These are phyloP conservation scores for Cataglyphis albicans DNA, from an alignment of 2,888 invertebrate species.

Conservation along the genomic window DNA sequence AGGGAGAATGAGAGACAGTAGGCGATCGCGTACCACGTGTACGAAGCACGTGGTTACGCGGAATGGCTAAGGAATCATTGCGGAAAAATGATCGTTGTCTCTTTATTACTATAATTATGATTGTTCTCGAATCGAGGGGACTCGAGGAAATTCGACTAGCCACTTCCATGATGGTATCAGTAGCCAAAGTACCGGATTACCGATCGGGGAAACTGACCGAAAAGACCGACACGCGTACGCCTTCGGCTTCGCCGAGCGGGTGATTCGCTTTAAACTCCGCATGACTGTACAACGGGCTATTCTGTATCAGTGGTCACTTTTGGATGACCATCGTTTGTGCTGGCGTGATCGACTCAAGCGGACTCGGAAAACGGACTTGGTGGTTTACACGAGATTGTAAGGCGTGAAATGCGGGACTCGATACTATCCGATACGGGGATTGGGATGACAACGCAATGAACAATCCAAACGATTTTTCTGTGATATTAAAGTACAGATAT, in stretches of 20 bases:
- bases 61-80: conserved; percentile 35
- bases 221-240: conserved; percentile 68
- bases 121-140: conserved; percentile 58
- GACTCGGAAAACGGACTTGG: conserved; percentile 20
- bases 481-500: background rate
- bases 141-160: conserved; percentile 49
- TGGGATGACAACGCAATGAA: conserved; percentile 40
- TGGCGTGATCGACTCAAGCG: conserved; percentile 25
- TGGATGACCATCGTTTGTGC: conserved; percentile 55
- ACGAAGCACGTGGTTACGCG: conserved; percentile 44
- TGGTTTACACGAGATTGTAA: conserved; percentile 18
- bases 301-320: conserved; percentile 64
- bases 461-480: background rate
- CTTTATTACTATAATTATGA: conserved; percentile 30
- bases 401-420: conserved; percentile 47
- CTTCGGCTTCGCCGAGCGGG: conserved; percentile 71
- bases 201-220: conserved; percentile 72
- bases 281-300: conserved; percentile 55
- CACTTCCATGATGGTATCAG: conserved; percentile 53
- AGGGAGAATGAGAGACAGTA: conserved; percentile 5
- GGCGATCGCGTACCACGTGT: conserved; percentile 20
- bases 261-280: conserved; percentile 70
- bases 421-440: conserved; percentile 23
- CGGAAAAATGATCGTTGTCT: conserved; percentile 61
- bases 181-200: conserved; percentile 64